Evolutionary conservation across 2,797 vertebrate genomes (phyloP), one percentile per base, ranked within the genome.

Genomic region (Helarctos malayanus): DNA sequence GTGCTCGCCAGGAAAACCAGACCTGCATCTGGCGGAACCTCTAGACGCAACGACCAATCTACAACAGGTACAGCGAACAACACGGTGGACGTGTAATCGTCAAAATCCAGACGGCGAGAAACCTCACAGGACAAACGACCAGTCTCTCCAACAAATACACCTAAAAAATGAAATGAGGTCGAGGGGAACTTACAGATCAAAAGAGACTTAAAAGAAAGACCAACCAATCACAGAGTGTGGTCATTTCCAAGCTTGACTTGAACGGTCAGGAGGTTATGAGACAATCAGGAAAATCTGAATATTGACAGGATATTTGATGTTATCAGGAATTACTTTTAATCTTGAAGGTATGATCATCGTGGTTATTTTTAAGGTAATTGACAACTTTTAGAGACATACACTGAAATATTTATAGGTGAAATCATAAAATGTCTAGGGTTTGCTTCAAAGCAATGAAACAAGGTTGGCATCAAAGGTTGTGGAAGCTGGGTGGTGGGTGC

Each of bases 371-470:
- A 86, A 65, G 65, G 80, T 49, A 86, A 78, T 78, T 12, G 12
- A 27, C 83, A 82, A 80, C 82, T 54, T 90, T 78, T 80, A 95
- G 87, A 91, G 63, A 84, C 29, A 38, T 21, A 23, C 25, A 25
- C 56, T 84, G 23, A 68, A 63, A 92, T 25, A 82, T 32, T 61
- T 78, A 9, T 52, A 57, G 76, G 29, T 19, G 41, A 86, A 83
- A 91, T 68, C 56, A 83, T 85, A 87, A 97, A 81, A 78, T 63
- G 41, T 69, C 21, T 92, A 56, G 16, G 59, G 82, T 83, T 83
- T 61, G 38, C 45, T 78, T 63, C 73, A 63, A 29, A 29, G 35
- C 29, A 38, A 38, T 76, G 59, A 32, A 61, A 83, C n/a, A n/a
- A 56, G 49, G 54, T 5, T 76, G 86, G 35, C 6, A 23, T 18